Evolutionary conservation across 2,797 vertebrate species (phyloP), one percentile per base, ranked within the genome.

Genomic region (Ispidina picta): DNA sequence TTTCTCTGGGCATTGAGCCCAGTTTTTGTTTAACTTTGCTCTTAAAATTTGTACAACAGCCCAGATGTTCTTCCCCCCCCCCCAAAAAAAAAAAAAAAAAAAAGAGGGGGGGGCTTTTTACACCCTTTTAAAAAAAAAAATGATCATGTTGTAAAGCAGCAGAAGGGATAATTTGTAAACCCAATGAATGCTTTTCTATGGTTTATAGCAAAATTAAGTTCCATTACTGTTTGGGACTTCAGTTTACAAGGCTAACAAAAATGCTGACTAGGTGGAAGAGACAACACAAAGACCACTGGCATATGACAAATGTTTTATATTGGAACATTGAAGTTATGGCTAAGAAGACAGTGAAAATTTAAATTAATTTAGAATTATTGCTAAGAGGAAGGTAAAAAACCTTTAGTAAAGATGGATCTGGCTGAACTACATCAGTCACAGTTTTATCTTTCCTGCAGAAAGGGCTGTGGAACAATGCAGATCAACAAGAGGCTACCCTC

Each of bases 11-110:
- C 92, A 78, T 29, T 25, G 7, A 43, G 83, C 94, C 95, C 85
- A 93, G 87, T 75, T 92, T 92, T 92, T 95, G 93, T 94, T 95
- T 96, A 91, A 83, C 73, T 93, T 95, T 89, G 43, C 59, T 94
- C 59, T 88, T 81, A 89, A 91, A 89, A 86, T 81, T 46, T 93
- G 90, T 92, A 83, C 55, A 76, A 89, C 63, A 64, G 76, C 59
- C 90, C 87, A 95, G 76, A 93, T 75, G 79, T 72, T 83, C 75
- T 77, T 90, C 87, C n/a, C n/a, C n/a, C n/a, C n/a, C n/a, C n/a
- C n/a, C 74, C 16, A 73, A 63, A 90, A 72, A 77, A 71, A 37
- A 29, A 33, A 33, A 33, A 33, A 37, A 8, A n/a, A 22, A 21
- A 3, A 8, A 2, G 9, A 7, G 13, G 13, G 9, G 16, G 10